Evolutionary conservation across 2,888 invertebrate species (phyloP).

Genomic region (Drosophila bunnanda): DNA sequence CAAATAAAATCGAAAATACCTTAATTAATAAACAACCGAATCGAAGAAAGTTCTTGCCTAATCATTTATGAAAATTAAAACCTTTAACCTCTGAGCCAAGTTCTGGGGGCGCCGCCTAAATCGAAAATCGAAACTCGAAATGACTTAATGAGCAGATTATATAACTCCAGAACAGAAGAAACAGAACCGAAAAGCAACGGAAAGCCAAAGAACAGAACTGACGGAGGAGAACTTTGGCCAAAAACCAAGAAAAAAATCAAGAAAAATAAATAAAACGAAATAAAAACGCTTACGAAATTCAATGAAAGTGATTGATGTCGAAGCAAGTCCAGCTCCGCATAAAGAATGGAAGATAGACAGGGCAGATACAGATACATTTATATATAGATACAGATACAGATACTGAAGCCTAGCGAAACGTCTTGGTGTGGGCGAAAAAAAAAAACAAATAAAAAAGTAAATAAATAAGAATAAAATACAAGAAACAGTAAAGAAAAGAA

Average conservation of each 20-base stretch:
- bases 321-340: slow-evolving; percentile 56
- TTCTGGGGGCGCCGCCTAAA: slow-evolving; percentile 24
- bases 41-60: slow-evolving; percentile 39
- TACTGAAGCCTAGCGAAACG: slow-evolving; percentile 14
- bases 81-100: slow-evolving; percentile 30
- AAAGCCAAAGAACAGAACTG: slow-evolving; percentile 30
- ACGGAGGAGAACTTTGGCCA: slow-evolving; percentile 19
- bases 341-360: slow-evolving; percentile 34
- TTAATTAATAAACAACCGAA: slow-evolving; percentile 35
- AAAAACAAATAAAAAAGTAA: background rate
- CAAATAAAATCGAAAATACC: slow-evolving; percentile 45
- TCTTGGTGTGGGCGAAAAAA: slow-evolving; percentile 33
- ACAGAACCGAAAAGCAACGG: background rate
- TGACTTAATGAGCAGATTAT: slow-evolving; percentile 72
- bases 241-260: too few relatives aligned
- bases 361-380: slow-evolving; percentile 17
- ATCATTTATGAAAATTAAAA: slow-evolving; percentile 42
- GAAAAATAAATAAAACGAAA: slow-evolving; percentile 13
- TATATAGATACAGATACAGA: background rate
- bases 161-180: slow-evolving; percentile 34
- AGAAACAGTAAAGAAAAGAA: slow-evolving; percentile 7
- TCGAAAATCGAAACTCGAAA: slow-evolving; percentile 49
- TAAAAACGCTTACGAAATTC: slow-evolving; percentile 59
- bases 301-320: slow-evolving; percentile 80
- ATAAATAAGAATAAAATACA: slow-evolving; percentile 3